Base-by-base conservation (phyloP, 2,797 vertebrate species). In the Scarus forsteni region DNA sequence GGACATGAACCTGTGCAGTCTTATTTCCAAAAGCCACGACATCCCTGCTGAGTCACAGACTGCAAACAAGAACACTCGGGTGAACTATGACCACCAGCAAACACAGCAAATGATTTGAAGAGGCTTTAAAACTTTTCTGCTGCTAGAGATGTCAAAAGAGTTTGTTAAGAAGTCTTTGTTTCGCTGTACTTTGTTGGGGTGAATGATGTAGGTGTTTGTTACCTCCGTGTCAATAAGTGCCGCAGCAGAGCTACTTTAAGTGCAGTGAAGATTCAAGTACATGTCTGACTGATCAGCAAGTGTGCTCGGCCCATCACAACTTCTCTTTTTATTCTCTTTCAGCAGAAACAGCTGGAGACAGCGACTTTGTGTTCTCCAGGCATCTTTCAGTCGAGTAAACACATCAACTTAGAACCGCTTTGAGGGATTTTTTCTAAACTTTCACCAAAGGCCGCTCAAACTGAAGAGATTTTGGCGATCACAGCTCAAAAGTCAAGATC, bases 151-250 rank as follows among this genome's bases (percentile, higher is more conserved):
- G 61, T 40, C 12, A 43, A 57, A 43, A 51, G 27, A 27, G 27
- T 27, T 27, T 27, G 27, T 27, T 27, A 4, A 27, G 27, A 27
- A 27, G 27, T 27, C 27, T 27, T 27, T 27, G 27, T 27, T 27
- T 27, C 27, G 27, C 58, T 51, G 53, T 18, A 15, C 59, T 57
- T 60, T 19, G 38, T 72, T 6, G 2, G 15, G 15, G 62, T 59
- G 46, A 75, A 73, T 35, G 27, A 75, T 59, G 52, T 11, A 70
- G 55, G 50, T 34, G 61, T 66, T 68, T 67, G 63, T 36, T 72
- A 59, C 54, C 44, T 78, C 36, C 3, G 2, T 42, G 57, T 71
- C 74, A 44, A 70, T 75, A 71, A 66, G 75, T 61, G 61, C 55
- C 72, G 61, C 59, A 70, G 46, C 52, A 50, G 63, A 62, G 70